phyloP scores from a whole-genome alignment of 2,797 vertebrate genomes.

The Morus bassanus region DNA sequence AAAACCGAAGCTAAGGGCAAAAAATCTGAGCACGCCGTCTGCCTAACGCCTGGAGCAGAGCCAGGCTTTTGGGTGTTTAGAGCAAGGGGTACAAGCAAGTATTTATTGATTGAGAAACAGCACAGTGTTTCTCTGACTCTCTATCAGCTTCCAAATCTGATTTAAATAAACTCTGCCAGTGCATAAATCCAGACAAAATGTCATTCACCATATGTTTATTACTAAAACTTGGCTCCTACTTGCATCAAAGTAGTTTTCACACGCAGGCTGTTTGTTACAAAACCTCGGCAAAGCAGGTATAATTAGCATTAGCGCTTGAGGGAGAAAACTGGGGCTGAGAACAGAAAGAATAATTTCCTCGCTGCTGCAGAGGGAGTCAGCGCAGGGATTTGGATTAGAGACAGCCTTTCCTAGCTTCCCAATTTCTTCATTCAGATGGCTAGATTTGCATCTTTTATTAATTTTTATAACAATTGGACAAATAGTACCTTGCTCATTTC shows the following conservation, averaged over 20 bases:
- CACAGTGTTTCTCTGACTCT: neutral
- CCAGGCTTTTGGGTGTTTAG: neutral
- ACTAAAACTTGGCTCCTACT: constrained; percentile 23
- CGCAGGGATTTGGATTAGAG: neutral
- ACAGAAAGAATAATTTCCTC: constrained; percentile 16
- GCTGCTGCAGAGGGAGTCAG: neutral
- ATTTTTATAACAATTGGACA: constrained; percentile 33
- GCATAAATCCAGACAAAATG: constrained; percentile 51
- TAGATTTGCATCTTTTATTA: constrained; percentile 32
- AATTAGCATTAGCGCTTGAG: constrained; percentile 29
- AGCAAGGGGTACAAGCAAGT: neutral
- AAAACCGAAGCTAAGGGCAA: neutral
- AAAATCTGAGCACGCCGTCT: neutral
- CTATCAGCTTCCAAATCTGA: constrained; percentile 41
- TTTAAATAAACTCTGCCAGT: constrained; percentile 58
- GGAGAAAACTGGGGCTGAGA: constrained; percentile 16
- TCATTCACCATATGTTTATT: constrained; percentile 69
- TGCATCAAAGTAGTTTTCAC: constrained; percentile 51
- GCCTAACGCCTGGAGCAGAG: neutral
- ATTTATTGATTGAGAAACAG: constrained; percentile 40
- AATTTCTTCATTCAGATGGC: neutral
- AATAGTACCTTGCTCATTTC: constrained; percentile 19
- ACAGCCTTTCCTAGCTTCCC: neutral
- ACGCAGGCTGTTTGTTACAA: constrained; percentile 53
- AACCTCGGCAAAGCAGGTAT: constrained; percentile 49